A percentile compares a stretch with the other conserved stretches of the same genome.
Evolutionary conservation across 2,113 vertebrate genomes (phyloP).

Genomic region (Pristiophorus japonicus): DNA sequence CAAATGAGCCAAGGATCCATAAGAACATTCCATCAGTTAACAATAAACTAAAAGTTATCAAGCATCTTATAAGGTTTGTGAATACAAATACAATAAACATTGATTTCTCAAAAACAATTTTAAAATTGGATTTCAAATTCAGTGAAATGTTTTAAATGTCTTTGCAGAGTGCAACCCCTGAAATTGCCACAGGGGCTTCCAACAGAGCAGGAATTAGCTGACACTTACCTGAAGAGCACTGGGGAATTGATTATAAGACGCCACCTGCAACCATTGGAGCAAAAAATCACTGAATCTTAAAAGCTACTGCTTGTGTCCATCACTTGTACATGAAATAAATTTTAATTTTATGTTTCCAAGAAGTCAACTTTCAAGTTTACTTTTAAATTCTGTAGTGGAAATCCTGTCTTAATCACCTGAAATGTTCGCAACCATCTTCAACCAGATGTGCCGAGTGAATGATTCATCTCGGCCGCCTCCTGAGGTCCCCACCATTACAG

Average conservation of each 20-base stretch:
- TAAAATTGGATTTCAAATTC: not conserved
- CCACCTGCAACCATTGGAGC: constrained; percentile 54
- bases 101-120: not conserved
- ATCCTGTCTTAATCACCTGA: not conserved
- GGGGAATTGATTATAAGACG: constrained; percentile 75
- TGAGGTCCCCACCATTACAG: too few relatives aligned
- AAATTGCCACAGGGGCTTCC: constrained; percentile 81
- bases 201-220: constrained; percentile 71
- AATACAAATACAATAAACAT: not conserved
- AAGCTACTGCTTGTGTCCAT: constrained; percentile 40
- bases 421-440: too few relatives aligned
- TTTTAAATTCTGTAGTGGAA: not conserved
- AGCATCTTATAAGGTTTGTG: constrained; percentile 87
- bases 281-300: constrained; percentile 55
- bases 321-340: constrained; percentile 45
- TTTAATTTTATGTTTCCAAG: not conserved
- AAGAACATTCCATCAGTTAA: constrained; percentile 93
- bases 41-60: constrained; percentile 73
- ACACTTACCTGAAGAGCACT: constrained; percentile 70
- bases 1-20: constrained; percentile 70
- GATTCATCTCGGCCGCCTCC: too few relatives aligned
- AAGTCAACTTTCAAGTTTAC: not conserved
- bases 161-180: constrained; percentile 76
- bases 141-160: constrained; percentile 3
- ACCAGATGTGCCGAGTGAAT: too few relatives aligned